These are phyloP conservation scores for Engystomops pustulosus DNA, from an alignment of 2,113 vertebrate genomes.

Conservation along the genomic window DNA sequence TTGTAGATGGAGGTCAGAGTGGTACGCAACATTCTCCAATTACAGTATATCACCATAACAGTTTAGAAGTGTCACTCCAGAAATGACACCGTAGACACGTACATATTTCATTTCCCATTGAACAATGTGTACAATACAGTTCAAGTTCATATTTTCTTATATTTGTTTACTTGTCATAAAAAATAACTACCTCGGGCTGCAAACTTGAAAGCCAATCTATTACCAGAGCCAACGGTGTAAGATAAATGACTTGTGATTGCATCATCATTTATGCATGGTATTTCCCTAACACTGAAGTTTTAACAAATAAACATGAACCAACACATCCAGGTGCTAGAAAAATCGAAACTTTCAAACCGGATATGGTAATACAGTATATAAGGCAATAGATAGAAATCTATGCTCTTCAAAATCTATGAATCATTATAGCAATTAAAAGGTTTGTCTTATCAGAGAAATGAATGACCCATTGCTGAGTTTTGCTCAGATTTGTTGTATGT, in stretches of 20 bases:
- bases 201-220: background rate
- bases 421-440: background rate
- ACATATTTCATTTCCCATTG: background rate
- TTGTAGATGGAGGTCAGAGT: background rate
- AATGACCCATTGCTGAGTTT: too few species aligned
- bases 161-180: conserved; percentile 36
- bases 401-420: background rate
- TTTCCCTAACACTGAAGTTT: background rate
- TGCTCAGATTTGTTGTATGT: too few species aligned
- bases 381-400: background rate
- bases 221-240: conserved; percentile 8
- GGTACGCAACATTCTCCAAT: background rate
- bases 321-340: background rate
- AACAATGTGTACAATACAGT: conserved; percentile 10
- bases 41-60: background rate
- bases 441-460: too few species aligned
- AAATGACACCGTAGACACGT: background rate
- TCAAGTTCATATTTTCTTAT: conserved; percentile 14
- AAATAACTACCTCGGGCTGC: conserved; percentile 4
- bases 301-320: background rate
- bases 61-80: background rate
- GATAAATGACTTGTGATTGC: background rate
- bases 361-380: background rate
- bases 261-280: conserved; percentile 11
- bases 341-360: background rate